phyloP scores from a whole-genome alignment of 2,113 vertebrate species.

The Oryzias celebensis region DNA sequence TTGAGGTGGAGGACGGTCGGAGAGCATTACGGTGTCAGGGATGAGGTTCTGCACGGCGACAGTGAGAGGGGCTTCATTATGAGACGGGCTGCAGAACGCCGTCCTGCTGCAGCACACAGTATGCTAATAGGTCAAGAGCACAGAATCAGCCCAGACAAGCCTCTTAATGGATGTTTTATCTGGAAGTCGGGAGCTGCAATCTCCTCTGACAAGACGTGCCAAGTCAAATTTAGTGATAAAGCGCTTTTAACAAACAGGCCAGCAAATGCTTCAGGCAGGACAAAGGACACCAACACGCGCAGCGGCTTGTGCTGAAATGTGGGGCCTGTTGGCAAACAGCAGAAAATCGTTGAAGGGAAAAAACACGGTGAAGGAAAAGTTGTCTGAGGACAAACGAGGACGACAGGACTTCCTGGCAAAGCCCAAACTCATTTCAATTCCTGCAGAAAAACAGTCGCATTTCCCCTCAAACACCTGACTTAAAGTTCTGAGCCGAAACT shows the following conservation, averaged over 20 bases:
- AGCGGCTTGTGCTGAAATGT: slow-evolving; percentile 56
- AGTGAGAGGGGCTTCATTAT: slow-evolving; percentile 59
- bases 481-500: background rate
- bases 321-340: slow-evolving; percentile 54
- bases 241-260: slow-evolving; percentile 64
- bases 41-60: slow-evolving; percentile 51
- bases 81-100: slow-evolving; percentile 52
- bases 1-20: slow-evolving; percentile 50
- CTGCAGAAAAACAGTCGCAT: slow-evolving; percentile 6
- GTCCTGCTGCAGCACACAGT: slow-evolving; percentile 40
- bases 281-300: slow-evolving; percentile 37
- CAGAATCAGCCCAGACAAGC: slow-evolving; percentile 51
- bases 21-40: slow-evolving; percentile 62
- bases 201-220: slow-evolving; percentile 64
- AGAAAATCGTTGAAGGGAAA: slow-evolving; percentile 33
- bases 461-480: background rate
- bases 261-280: slow-evolving; percentile 52
- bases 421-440: slow-evolving; percentile 9
- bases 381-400: slow-evolving; percentile 43
- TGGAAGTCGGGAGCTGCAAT: slow-evolving; percentile 53
- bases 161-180: slow-evolving; percentile 69
- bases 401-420: slow-evolving; percentile 38
- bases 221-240: slow-evolving; percentile 67
- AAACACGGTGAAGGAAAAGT: slow-evolving; percentile 55
- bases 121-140: slow-evolving; percentile 64